Base-by-base conservation (phyloP, 2,888 invertebrate genomes). In the Plebejus anna region DNA sequence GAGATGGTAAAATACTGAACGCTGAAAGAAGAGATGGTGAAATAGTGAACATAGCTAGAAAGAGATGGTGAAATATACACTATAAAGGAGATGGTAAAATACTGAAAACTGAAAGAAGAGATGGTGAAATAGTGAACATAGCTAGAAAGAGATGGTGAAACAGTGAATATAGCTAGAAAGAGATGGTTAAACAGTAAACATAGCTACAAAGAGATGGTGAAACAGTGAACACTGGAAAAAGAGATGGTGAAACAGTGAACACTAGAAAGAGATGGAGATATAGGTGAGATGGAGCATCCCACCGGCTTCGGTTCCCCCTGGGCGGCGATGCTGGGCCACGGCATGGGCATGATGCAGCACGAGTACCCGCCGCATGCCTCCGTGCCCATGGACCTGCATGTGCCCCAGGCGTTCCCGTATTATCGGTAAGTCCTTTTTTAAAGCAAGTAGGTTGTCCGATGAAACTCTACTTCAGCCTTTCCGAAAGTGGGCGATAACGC, bases 321-420 rank as follows among this genome's bases (percentile, higher is more conserved):
- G 96, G 96, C 96, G 84, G 96, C 96, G 86, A 95, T 97, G 95
- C 92, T 96, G 88, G 95, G 96, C 87, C 95, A 96, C 89, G 94
- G 94, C 82, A 92, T 94, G 89, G 96, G 95, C 84, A 95, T 96
- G 94, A 95, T 95, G 95, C 95, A 95, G 88, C 95, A 95, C 82
- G 94, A 95, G 79, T 94, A 95, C 88, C 88, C 94, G 66, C 95
- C 95, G 79, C 95, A 95, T 87, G 92, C 91, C 32, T 92, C 94
- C 83, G 96, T 97, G 96, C 97, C 98, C 76, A 98, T 98, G 97
- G 98, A 98, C 90, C 95, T 98, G 83, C 98, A 98, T 92, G 97
- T 98, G 89, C 97, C 98, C 75, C 98, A 98, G 89, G 97, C 97
- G 83, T 98, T 98, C 90, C 97, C 97, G 78, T 98, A 98, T 92